phyloP scores from a whole-genome alignment of 1,140 invertebrate species.

The Probaryconus sp. region DNA sequence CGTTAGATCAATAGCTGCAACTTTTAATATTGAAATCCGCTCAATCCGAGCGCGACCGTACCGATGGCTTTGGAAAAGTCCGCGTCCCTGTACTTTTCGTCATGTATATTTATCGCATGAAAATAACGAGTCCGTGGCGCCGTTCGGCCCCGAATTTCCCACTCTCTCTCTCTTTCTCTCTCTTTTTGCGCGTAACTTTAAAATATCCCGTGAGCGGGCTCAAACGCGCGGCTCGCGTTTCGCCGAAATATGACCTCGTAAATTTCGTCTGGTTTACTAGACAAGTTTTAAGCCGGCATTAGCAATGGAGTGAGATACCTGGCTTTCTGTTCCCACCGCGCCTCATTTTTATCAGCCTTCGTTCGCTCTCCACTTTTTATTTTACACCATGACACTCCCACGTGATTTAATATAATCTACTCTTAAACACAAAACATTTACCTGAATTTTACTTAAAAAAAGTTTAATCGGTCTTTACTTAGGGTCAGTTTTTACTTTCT shows the following conservation, averaged over 20 bases:
- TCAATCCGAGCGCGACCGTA: background rate
- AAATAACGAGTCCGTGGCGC: conserved; percentile 45
- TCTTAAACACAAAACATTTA: no score
- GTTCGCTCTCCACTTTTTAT: background rate
- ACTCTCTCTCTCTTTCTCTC: no score
- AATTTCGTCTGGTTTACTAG: conserved; percentile 59
- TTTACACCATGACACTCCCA: background rate
- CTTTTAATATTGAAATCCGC: conserved; percentile 50
- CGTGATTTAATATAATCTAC: conserved; percentile 2
- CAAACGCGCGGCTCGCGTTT: background rate
- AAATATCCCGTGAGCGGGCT: conserved; percentile 38
- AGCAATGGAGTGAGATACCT: conserved; percentile 53
- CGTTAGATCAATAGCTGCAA: conserved; percentile 11
- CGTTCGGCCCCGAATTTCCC: conserved; percentile 25
- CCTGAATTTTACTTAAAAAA: no score
- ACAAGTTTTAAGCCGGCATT: conserved; percentile 61
- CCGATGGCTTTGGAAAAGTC: background rate
- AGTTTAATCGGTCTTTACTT: no score
- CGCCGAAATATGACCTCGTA: conserved; percentile 57
- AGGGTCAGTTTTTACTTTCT: no score
- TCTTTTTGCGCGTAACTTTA: conserved; percentile 22
- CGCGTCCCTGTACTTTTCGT: conserved; percentile 15
- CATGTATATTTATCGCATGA: conserved; percentile 56
- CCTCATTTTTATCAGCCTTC: conserved; percentile 31
- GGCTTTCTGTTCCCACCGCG: conserved; percentile 10